A percentile compares a stretch with the other conserved stretches of the same genome.
These are phyloP conservation scores for Corynorhinus townsendii DNA, from an alignment of 2,113 vertebrate species.

Conservation along the genomic window DNA sequence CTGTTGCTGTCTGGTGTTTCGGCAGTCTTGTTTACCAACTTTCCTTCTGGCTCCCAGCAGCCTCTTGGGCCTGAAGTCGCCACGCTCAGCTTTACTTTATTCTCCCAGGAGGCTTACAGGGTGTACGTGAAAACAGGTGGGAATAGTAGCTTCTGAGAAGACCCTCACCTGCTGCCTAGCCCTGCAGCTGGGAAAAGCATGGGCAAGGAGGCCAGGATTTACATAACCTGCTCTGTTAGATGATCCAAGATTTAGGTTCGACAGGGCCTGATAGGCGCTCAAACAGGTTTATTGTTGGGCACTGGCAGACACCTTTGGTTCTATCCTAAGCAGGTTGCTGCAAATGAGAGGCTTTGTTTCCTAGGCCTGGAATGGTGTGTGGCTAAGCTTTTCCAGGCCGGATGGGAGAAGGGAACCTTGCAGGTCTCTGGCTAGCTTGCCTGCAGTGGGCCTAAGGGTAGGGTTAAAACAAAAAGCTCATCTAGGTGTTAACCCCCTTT, in stretches of 20 bases:
- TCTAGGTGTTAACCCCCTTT: not conserved
- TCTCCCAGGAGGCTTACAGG: not conserved
- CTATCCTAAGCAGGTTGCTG: not conserved
- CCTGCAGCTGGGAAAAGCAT: not conserved
- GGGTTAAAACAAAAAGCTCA: not conserved
- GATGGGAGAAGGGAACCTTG: not conserved
- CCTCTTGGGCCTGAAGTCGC: not conserved
- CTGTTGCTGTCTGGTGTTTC: not conserved
- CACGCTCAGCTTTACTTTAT: not conserved
- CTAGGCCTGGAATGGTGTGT: not conserved
- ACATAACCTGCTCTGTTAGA: not conserved
- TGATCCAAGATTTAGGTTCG: not conserved
- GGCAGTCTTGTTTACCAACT: conserved; percentile 47
- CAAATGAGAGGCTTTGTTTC: conserved; percentile 1
- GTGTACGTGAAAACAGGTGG: not conserved
- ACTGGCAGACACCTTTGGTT: not conserved
- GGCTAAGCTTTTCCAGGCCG: not conserved
- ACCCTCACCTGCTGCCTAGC: not conserved
- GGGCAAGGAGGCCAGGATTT: not conserved
- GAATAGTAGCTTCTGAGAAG: not conserved
- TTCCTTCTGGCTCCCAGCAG: not conserved
- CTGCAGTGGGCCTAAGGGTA: not conserved
- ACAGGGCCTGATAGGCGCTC: not conserved
- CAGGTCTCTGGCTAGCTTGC: not conserved
- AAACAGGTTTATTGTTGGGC: not conserved